Evolutionary conservation across 2,113 vertebrate genomes (phyloP).

Genomic region (Centropus unirufus): DNA sequence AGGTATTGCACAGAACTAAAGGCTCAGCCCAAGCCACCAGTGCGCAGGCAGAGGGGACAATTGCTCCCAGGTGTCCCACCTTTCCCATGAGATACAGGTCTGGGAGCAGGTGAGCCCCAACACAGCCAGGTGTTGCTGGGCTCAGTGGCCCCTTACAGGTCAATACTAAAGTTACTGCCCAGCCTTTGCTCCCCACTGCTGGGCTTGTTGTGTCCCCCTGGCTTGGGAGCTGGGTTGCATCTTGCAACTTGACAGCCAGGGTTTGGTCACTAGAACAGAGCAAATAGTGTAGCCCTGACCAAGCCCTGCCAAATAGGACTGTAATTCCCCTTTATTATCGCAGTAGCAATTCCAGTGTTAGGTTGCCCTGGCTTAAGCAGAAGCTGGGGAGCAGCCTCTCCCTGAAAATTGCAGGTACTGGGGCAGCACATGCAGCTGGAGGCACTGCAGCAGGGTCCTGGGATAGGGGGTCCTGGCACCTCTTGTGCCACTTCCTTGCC

Average conservation of each 20-base stretch:
- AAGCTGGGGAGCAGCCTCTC: background rate
- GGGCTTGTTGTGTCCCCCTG: background rate
- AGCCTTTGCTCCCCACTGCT: background rate
- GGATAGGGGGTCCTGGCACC: background rate
- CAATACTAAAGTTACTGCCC: background rate
- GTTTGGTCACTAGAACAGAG: background rate
- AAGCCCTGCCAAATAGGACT: background rate
- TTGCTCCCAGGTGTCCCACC: background rate
- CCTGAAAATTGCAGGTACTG: background rate
- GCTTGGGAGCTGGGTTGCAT: background rate
- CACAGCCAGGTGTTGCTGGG: fast-evolving
- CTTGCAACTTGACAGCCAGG: background rate
- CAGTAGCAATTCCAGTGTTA: background rate
- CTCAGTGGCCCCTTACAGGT: background rate
- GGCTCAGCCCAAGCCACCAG: background rate
- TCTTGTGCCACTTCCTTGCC: background rate
- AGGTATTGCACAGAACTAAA: background rate
- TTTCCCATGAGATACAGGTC: fast-evolving
- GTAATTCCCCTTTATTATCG: background rate
- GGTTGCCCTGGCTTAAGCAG: background rate
- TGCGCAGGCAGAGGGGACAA: background rate
- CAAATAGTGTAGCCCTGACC: background rate
- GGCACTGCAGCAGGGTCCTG: background rate
- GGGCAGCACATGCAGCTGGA: fast-evolving
- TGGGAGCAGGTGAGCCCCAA: background rate